Evolutionary conservation across 1,140 invertebrate species (phyloP).

Genomic region (Pollicipes pollicipes): DNA sequence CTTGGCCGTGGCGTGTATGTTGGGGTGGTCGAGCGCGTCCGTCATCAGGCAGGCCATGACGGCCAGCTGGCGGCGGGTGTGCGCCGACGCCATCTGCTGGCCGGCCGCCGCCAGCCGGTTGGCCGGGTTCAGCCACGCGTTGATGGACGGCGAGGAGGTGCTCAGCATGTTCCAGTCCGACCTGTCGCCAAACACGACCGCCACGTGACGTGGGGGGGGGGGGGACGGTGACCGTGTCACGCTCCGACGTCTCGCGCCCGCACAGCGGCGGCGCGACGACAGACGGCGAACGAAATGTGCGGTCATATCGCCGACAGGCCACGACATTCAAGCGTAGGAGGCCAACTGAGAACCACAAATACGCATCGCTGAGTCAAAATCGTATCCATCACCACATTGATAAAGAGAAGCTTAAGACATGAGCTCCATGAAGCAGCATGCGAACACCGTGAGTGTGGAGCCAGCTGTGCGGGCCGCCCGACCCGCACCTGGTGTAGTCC

Average conservation of each 20-base stretch:
- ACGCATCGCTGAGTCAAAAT: too few species aligned
- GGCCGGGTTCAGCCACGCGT: conserved; percentile 91
- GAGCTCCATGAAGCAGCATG: too few species aligned
- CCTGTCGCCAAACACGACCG: conserved; percentile 29
- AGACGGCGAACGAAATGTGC: too few species aligned
- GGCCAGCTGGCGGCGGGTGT: conserved; percentile 29
- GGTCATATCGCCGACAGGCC: too few species aligned
- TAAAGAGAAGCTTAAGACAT: too few species aligned
- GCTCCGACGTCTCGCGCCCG: neutral
- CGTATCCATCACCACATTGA: too few species aligned
- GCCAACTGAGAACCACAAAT: too few species aligned
- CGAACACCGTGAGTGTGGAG: too few species aligned
- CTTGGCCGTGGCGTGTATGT: conserved; percentile 64
- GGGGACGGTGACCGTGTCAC: neutral
- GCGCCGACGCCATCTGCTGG: conserved; percentile 51
- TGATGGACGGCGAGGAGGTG: conserved; percentile 86
- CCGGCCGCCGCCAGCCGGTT: conserved; percentile 68
- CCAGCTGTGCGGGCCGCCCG: too few species aligned
- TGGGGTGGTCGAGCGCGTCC: conserved; percentile 67
- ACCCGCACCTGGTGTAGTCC: conserved; percentile 71
- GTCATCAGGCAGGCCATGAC: conserved; percentile 88
- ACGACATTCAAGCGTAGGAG: too few species aligned
- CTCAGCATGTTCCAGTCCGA: conserved; percentile 91
- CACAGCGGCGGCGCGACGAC: conserved; percentile 10
- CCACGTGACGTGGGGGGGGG: conserved; percentile 6